phyloP scores from a whole-genome alignment of 2,888 invertebrate genomes.

The Dorcus hopei region DNA sequence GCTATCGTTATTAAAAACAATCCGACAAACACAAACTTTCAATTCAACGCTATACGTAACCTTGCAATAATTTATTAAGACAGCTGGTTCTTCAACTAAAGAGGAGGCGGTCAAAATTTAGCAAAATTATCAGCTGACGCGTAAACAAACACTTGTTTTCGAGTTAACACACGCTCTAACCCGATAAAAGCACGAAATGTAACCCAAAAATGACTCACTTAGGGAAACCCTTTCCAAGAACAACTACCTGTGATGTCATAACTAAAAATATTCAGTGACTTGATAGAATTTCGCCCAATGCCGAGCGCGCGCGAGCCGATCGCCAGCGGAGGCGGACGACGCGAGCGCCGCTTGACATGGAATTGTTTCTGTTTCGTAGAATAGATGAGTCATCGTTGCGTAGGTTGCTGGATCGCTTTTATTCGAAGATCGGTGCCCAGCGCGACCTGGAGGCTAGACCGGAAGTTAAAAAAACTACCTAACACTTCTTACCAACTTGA shows the following conservation, averaged over 20 bases:
- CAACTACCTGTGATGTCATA: constrained; percentile 49
- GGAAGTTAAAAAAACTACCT: constrained; percentile 2
- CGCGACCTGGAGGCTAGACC: constrained; percentile 3
- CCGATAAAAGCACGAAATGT: constrained; percentile 33
- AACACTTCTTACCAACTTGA: constrained; percentile 3
- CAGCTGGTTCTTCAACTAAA: constrained; percentile 9
- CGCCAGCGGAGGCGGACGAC: constrained; percentile 19
- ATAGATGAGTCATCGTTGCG: constrained; percentile 32
- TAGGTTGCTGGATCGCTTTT: constrained; percentile 18
- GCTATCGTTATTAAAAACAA: neutral
- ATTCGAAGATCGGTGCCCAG: constrained; percentile 14
- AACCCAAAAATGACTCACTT: constrained; percentile 39
- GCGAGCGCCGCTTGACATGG: constrained; percentile 1
- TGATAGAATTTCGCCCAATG: constrained; percentile 23
- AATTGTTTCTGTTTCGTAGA: constrained; percentile 21
- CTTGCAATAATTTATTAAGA: constrained; percentile 10
- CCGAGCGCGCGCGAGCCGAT: constrained; percentile 14
- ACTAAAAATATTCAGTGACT: constrained; percentile 45
- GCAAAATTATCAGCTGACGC: constrained; percentile 9
- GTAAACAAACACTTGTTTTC: constrained; percentile 29
- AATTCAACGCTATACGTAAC: constrained; percentile 8
- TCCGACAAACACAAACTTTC: constrained; percentile 10
- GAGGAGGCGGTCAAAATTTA: constrained; percentile 5
- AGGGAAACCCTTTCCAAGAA: constrained; percentile 49
- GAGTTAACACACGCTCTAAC: constrained; percentile 25